phyloP scores from a whole-genome alignment of 2,888 invertebrate genomes.

The Nyleta sp. region DNA sequence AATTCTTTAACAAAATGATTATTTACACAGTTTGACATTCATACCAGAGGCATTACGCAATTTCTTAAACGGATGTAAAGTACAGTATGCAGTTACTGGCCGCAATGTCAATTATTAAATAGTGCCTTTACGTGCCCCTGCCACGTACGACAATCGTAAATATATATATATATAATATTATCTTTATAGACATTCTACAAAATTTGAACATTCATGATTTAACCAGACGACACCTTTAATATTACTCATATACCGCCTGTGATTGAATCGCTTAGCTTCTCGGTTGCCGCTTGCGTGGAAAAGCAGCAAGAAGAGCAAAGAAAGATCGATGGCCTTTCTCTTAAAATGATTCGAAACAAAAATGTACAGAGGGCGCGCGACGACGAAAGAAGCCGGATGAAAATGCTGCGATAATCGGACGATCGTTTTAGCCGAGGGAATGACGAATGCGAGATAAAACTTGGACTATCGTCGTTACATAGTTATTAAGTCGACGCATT shows the following conservation, averaged over 20 bases:
- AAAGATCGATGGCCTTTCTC: conserved; percentile 26
- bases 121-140: conserved; percentile 62
- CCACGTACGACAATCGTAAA: conserved; percentile 53
- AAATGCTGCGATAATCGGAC: conserved; percentile 30
- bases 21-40: conserved; percentile 79
- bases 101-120: conserved; percentile 75
- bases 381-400: conserved; percentile 58
- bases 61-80: conserved; percentile 71
- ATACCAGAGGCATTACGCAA: conserved; percentile 74
- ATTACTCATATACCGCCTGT: conserved; percentile 40
- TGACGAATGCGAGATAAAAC: conserved; percentile 41
- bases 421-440: conserved; percentile 20
- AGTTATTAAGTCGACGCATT: conserved; percentile 67
- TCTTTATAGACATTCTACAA: conserved; percentile 62
- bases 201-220: conserved; percentile 62
- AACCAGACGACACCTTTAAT: conserved; percentile 50
- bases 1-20: conserved; percentile 78
- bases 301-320: conserved; percentile 15
- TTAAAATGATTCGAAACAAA: conserved; percentile 40
- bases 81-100: conserved; percentile 77
- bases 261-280: conserved; percentile 25
- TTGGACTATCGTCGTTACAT: conserved; percentile 60
- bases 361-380: conserved; percentile 51
- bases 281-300: conserved; percentile 16
- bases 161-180: conserved; percentile 40